Evolutionary conservation across 2,797 vertebrate species (phyloP).

Genomic region (Helostoma temminkii): DNA sequence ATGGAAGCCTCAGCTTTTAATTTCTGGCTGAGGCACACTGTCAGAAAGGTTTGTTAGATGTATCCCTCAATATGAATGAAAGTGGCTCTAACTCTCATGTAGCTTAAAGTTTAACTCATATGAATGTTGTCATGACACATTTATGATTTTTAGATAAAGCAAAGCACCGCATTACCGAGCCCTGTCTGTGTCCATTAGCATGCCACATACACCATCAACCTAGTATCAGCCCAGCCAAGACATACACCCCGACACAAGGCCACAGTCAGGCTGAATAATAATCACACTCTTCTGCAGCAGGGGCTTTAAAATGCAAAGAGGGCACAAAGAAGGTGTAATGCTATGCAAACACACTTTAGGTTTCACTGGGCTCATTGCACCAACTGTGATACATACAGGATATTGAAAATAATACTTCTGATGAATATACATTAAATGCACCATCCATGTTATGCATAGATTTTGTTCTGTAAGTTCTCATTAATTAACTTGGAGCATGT

Average conservation of each 20-base stretch:
- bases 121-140: background rate
- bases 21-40: constrained; percentile 16
- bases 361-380: constrained; percentile 3
- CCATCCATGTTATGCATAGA: background rate
- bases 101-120: constrained; percentile 9
- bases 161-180: constrained; percentile 2
- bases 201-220: background rate
- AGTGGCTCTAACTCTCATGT: background rate
- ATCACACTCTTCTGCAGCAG: constrained; percentile 5
- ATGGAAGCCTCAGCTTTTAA: constrained; percentile 20
- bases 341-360: constrained; percentile 9
- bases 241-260: constrained; percentile 23
- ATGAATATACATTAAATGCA: background rate
- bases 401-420: background rate
- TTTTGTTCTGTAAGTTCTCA: too few species aligned
- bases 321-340: constrained; percentile 6
- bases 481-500: too few species aligned
- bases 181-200: constrained; percentile 22
- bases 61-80: constrained; percentile 35
- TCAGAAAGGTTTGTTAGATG: constrained; percentile 39
- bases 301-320: constrained; percentile 14
- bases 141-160: constrained; percentile 5
- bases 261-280: constrained; percentile 30
- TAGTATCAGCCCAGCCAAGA: background rate
- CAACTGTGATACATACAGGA: background rate